These are phyloP conservation scores for Folsomia manolachei DNA, from an alignment of 2,888 invertebrate genomes.

Conservation along the genomic window DNA sequence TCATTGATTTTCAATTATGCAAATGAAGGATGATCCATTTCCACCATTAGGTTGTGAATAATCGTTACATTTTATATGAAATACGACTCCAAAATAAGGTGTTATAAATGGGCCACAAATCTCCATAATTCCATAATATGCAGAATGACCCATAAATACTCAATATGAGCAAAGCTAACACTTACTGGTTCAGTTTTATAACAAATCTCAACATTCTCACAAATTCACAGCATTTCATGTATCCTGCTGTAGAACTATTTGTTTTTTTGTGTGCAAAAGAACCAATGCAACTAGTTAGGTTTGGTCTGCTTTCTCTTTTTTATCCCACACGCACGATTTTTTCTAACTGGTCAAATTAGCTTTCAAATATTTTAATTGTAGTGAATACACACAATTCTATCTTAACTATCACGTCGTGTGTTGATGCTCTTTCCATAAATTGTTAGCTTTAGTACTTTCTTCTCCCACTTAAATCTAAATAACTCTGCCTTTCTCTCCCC, in stretches of 20 bases:
- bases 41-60: conserved; percentile 10
- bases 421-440: background rate
- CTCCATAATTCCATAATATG: conserved; percentile 6
- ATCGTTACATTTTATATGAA: conserved; percentile 8
- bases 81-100: background rate
- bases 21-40: conserved; percentile 10
- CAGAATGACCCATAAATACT: conserved; percentile 6
- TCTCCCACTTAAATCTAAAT: background rate
- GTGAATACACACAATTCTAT: no score
- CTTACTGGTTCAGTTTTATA: background rate
- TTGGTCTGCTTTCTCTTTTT: no score
- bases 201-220: background rate
- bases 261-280: no score
- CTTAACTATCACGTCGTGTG: background rate
- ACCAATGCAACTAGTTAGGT: no score
- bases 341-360: no score
- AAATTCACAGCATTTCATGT: background rate
- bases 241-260: no score
- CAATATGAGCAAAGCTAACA: background rate
- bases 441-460: background rate
- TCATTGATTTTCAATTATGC: conserved; percentile 23
- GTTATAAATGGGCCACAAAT: conserved; percentile 4
- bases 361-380: no score
- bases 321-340: no score
- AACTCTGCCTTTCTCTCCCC: no score